A percentile compares a stretch with the other conserved stretches of the same genome.
These are phyloP conservation scores for Andrena marginata DNA, from an alignment of 2,888 invertebrate species.

Conservation along the genomic window DNA sequence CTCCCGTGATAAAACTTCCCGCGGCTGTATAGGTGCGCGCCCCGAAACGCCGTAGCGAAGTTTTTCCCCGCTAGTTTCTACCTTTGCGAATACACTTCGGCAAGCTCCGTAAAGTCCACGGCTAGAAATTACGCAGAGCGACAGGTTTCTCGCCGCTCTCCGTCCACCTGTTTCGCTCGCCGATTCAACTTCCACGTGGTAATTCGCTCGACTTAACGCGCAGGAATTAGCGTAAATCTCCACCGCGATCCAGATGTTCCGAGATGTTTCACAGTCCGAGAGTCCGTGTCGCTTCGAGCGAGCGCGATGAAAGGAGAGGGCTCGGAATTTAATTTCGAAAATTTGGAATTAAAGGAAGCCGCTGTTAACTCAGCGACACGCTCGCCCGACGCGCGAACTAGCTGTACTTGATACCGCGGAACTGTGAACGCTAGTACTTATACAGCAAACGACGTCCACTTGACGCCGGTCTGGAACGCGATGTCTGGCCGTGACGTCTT, in stretches of 20 bases:
- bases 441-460: conserved; percentile 19
- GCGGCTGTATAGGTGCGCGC: conserved; percentile 11
- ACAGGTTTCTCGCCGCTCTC: background rate
- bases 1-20: conserved; percentile 50
- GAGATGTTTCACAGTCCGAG: background rate
- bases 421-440: conserved; percentile 2
- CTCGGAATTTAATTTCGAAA: background rate
- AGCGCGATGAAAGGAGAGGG: background rate
- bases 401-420: background rate
- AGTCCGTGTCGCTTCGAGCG: background rate
- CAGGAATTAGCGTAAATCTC: background rate
- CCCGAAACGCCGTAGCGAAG: conserved; percentile 4
- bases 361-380: background rate
- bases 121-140: background rate
- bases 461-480: conserved; percentile 9
- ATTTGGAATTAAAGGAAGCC: background rate
- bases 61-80: conserved; percentile 9
- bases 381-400: background rate
- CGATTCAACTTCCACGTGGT: background rate
- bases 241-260: background rate
- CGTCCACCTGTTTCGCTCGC: no score
- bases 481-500: conserved; percentile 40
- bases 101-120: background rate
- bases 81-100: background rate
- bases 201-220: background rate